Evolutionary conservation across 2,797 vertebrate species (phyloP).

Genomic region (Anableps anableps): DNA sequence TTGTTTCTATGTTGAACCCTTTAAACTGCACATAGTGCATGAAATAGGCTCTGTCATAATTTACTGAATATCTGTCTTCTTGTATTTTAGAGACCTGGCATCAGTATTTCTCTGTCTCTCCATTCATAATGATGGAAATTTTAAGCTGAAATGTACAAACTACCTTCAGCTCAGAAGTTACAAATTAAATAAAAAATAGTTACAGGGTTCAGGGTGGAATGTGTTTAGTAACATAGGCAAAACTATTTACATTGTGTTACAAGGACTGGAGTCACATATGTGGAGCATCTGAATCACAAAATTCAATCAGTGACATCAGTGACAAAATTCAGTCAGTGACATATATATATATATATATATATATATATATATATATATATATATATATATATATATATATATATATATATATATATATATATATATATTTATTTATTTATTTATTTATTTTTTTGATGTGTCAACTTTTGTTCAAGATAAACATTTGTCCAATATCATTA

Average conservation of each 20-base stretch:
- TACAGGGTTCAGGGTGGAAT: background rate
- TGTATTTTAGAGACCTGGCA: background rate
- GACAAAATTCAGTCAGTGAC: too few relatives aligned
- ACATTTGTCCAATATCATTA: background rate
- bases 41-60: background rate
- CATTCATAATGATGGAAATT: background rate
- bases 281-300: background rate
- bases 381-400: too few relatives aligned
- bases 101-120: background rate
- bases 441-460: background rate
- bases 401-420: too few relatives aligned
- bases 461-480: background rate
- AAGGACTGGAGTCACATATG: background rate
- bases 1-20: background rate
- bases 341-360: too few relatives aligned
- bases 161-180: background rate
- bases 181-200: background rate
- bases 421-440: too few relatives aligned
- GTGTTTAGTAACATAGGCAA: background rate
- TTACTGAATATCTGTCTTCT: background rate
- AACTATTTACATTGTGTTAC: background rate
- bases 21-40: background rate
- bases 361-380: too few relatives aligned
- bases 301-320: background rate
- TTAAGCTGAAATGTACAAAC: background rate